Percentiles rank a stretch among this genome's conserved stretches.
Conservation (phyloP, 2,113 vertebrate species). For the Piaya cayana region DNA sequence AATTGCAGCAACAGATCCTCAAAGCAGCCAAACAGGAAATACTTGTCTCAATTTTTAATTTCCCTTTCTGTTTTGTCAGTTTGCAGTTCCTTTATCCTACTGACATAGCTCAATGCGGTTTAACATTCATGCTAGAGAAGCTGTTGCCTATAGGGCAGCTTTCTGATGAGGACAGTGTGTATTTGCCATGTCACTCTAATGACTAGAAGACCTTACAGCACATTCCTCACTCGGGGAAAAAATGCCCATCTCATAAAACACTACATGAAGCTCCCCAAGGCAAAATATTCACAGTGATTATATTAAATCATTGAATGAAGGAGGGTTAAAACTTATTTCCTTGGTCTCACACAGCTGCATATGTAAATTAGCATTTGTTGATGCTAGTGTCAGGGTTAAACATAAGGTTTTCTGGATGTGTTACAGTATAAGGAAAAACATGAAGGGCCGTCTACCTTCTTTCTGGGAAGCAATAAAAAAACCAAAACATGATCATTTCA, state of each 20-base stretch:
- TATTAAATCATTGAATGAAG: not conserved
- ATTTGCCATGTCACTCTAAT: not conserved
- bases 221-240: not conserved
- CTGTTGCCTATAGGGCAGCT: not conserved
- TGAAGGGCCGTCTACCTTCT: not conserved
- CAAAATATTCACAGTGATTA: not conserved
- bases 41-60: not conserved
- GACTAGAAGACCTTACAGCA: not conserved
- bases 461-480: not conserved
- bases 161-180: not conserved
- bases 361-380: conserved; percentile 30
- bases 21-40: not conserved
- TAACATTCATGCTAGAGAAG: not conserved
- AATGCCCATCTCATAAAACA: not conserved
- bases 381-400: not conserved
- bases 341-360: not conserved
- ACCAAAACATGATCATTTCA: conserved; percentile 19
- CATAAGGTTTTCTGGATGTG: conserved; percentile 42
- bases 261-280: not conserved
- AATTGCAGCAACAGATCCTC: not conserved
- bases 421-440: conserved; percentile 9
- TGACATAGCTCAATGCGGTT: not conserved
- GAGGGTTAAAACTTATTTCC: not conserved
- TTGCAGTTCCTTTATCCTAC: not conserved
- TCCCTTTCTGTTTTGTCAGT: not conserved